These are phyloP conservation scores for Channa maculata DNA, from an alignment of 2,113 vertebrate species.

Conservation along the genomic window DNA sequence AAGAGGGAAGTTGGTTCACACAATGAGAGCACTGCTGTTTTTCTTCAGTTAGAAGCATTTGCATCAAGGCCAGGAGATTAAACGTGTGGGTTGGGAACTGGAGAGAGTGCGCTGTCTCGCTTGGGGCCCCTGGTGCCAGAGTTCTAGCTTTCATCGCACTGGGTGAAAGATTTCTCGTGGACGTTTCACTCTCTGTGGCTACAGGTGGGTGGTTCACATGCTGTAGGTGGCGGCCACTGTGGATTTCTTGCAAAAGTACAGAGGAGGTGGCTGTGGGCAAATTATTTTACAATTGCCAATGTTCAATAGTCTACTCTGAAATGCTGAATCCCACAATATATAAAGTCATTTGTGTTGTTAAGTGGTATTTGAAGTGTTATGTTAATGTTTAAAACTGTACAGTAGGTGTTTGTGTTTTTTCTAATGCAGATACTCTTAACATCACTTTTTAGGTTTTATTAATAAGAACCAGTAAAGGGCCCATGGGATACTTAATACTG, in stretches of 20 bases:
- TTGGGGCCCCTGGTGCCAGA: slow-evolving; percentile 71
- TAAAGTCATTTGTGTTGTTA: slow-evolving; percentile 58
- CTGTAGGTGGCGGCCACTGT: slow-evolving; percentile 74
- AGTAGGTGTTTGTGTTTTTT: slow-evolving; percentile 51
- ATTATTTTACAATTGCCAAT: slow-evolving; percentile 67
- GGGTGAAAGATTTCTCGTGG: slow-evolving; percentile 78
- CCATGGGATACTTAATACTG: neutral
- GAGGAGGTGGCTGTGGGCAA: slow-evolving; percentile 76
- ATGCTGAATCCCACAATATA: slow-evolving; percentile 59
- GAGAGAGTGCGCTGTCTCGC: slow-evolving; percentile 75
- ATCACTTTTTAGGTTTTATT: slow-evolving; percentile 33
- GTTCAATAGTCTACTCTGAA: slow-evolving; percentile 59
- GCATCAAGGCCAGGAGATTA: slow-evolving; percentile 82
- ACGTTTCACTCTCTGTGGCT: slow-evolving; percentile 70
- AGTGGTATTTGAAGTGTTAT: slow-evolving; percentile 56
- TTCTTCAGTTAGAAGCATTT: slow-evolving; percentile 76
- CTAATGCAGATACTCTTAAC: slow-evolving; percentile 32
- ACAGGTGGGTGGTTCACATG: slow-evolving; percentile 78
- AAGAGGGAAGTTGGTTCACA: slow-evolving; percentile 73
- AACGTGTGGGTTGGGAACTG: slow-evolving; percentile 81
- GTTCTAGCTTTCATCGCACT: slow-evolving; percentile 70
- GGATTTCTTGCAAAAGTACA: slow-evolving; percentile 71
- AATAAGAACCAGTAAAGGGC: slow-evolving; percentile 2
- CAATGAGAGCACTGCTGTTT: slow-evolving; percentile 60
- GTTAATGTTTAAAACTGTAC: slow-evolving; percentile 34